These are phyloP conservation scores for Cryptotis parvus DNA, from an alignment of 2,113 vertebrate species.

Conservation along the genomic window DNA sequence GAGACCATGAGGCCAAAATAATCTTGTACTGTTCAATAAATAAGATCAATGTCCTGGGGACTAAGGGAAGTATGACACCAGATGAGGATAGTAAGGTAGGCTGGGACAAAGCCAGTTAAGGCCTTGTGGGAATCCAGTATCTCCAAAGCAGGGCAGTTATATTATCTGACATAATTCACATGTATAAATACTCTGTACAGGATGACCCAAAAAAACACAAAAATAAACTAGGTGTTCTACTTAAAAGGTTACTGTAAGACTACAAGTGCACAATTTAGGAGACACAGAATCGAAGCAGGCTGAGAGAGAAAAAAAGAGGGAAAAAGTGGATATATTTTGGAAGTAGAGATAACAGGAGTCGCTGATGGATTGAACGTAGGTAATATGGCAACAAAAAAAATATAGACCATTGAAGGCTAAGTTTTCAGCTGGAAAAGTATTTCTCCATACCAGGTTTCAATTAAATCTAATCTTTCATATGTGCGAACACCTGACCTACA, in stretches of 20 bases:
- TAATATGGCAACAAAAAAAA: not conserved
- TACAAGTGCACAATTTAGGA: not conserved
- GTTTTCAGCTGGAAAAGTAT: not conserved
- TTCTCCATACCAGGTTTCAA: not conserved
- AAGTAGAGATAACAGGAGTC: not conserved
- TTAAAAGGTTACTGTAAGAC: not conserved
- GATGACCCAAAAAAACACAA: not conserved
- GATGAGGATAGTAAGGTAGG: not conserved
- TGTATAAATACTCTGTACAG: not conserved
- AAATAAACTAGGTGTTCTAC: not conserved
- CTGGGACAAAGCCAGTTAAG: not conserved
- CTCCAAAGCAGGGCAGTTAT: not conserved
- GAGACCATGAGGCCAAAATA: not conserved
- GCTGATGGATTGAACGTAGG: not conserved
- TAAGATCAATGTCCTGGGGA: not conserved
- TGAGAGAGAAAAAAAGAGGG: not conserved
- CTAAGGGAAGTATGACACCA: not conserved
- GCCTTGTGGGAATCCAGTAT: not conserved
- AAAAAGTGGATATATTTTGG: not conserved
- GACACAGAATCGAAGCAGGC: not conserved
- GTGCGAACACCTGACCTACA: not conserved
- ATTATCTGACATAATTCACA: not conserved
- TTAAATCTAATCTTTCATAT: not conserved
- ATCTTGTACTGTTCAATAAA: not conserved
- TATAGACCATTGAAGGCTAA: not conserved